These are phyloP conservation scores for Crotalus adamanteus DNA, from an alignment of 2,797 vertebrate species.

Conservation along the genomic window DNA sequence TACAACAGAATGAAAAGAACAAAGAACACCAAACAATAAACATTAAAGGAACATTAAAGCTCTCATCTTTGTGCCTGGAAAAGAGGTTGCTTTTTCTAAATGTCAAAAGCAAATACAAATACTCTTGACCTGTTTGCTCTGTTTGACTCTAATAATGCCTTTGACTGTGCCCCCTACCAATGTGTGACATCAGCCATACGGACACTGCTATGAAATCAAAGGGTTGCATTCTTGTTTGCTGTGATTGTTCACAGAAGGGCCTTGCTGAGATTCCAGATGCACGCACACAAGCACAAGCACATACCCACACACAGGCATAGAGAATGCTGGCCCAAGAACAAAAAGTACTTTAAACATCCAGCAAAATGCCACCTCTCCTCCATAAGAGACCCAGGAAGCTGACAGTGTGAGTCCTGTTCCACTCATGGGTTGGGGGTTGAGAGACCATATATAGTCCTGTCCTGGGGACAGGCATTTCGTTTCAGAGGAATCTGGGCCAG, in stretches of 20 bases:
- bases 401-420: not conserved
- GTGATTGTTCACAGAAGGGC: not conserved
- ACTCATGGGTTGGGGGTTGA: not conserved
- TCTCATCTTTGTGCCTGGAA: not conserved
- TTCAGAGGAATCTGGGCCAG: not conserved
- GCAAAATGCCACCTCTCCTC: too few species aligned
- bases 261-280: not conserved
- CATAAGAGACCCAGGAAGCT: not conserved
- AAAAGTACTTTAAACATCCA: not conserved
- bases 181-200: not conserved
- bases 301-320: not conserved
- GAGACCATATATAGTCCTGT: not conserved
- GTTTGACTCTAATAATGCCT: not conserved
- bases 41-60: not conserved
- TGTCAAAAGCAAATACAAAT: not conserved
- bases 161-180: not conserved
- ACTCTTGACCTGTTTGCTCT: not conserved
- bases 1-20: not conserved
- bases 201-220: not conserved
- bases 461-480: not conserved
- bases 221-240: not conserved
- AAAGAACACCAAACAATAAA: not conserved
- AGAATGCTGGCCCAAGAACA: not conserved
- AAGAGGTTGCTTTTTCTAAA: not conserved
- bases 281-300: too few species aligned